phyloP scores from a whole-genome alignment of 2,797 vertebrate genomes.

The Lutjanus argentimaculatus region DNA sequence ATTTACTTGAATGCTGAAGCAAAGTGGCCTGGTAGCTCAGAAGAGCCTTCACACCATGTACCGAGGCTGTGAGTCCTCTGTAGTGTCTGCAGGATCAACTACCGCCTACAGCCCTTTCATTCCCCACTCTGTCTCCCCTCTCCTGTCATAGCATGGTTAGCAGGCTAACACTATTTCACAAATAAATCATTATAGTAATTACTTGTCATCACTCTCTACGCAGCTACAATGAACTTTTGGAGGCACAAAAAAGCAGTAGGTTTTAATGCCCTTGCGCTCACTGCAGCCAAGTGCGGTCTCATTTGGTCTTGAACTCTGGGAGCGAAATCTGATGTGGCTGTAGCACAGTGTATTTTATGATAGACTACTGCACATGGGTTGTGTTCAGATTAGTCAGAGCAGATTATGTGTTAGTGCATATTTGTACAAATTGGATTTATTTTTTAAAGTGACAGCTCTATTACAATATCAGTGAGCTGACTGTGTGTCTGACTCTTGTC shows the following conservation, averaged over 20 bases:
- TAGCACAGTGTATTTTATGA: background rate
- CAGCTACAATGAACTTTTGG: too few relatives aligned
- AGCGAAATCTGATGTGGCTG: background rate
- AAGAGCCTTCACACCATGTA: too few relatives aligned
- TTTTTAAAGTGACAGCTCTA: background rate
- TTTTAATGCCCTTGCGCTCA: slow-evolving; percentile 1
- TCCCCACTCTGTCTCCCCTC: too few relatives aligned
- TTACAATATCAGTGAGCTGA: background rate
- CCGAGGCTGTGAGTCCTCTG: too few relatives aligned
- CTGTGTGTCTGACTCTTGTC: slow-evolving; percentile 13
- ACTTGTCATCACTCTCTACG: too few relatives aligned
- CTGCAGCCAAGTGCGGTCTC: background rate
- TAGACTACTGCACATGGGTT: background rate
- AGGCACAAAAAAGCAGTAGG: too few relatives aligned
- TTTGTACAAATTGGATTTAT: background rate
- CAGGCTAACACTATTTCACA: background rate
- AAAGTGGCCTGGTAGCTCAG: too few relatives aligned
- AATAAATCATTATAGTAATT: background rate
- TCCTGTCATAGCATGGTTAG: background rate
- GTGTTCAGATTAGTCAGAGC: fast-evolving
- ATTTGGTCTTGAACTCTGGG: background rate
- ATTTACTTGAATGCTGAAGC: background rate
- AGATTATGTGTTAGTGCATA: background rate
- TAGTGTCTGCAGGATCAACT: too few relatives aligned
- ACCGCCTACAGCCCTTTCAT: too few relatives aligned